Conservation (phyloP, 2,797 vertebrate genomes). For the Acipenser transmontanus region DNA sequence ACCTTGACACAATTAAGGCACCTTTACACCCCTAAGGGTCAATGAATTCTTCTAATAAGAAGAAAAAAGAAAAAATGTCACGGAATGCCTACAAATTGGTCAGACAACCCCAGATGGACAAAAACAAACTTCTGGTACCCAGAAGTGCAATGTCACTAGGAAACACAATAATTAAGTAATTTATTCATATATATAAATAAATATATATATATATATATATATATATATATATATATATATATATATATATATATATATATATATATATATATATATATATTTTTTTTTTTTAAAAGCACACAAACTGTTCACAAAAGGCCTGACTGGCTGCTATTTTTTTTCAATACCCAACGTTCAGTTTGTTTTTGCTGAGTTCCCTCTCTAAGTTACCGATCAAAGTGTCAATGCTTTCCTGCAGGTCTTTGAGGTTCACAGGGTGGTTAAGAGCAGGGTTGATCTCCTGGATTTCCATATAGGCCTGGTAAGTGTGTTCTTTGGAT, state of each 20-base stretch:
- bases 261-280: not conserved
- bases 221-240: no score
- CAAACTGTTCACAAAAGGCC: no score
- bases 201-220: no score
- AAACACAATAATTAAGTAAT: not conserved
- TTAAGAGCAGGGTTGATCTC: slow-evolving; percentile 71
- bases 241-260: not conserved
- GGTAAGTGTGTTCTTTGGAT: slow-evolving; percentile 68
- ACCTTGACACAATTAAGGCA: slow-evolving; percentile 71
- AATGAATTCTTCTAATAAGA: slow-evolving; percentile 72
- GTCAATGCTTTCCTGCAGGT: slow-evolving; percentile 97
- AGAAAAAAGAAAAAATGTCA: slow-evolving; percentile 47
- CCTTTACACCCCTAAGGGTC: slow-evolving; percentile 61
- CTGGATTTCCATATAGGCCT: slow-evolving; percentile 81
- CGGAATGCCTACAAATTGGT: slow-evolving; percentile 35
- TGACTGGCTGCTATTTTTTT: slow-evolving; percentile 21
- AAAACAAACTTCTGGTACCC: slow-evolving; percentile 9
- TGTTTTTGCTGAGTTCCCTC: slow-evolving; percentile 93
- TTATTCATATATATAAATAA: no score
- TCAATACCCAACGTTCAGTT: slow-evolving; percentile 76
- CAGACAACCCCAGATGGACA: slow-evolving; percentile 17
- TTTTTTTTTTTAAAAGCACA: no score
- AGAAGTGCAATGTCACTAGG: slow-evolving; percentile 13
- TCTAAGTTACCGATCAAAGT: slow-evolving; percentile 92
- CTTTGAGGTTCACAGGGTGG: slow-evolving; percentile 81